phyloP scores from a whole-genome alignment of 1,140 invertebrate genomes.

The Atopsyche davidsoni region DNA sequence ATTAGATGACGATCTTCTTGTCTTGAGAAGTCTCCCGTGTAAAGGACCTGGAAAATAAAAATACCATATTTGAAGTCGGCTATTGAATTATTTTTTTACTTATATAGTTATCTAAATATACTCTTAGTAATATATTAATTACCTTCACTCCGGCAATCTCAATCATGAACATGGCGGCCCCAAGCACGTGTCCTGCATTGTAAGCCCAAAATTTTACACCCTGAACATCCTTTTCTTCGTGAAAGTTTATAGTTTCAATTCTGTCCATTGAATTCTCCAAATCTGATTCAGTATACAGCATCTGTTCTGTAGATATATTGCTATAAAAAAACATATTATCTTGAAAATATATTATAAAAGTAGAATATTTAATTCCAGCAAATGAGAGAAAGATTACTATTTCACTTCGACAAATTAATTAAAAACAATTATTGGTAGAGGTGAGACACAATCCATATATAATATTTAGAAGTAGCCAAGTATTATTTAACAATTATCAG shows the following conservation, averaged over 20 bases:
- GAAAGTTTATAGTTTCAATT: slow-evolving; percentile 98
- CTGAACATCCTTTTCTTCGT: slow-evolving; percentile 96
- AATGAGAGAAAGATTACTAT: no score
- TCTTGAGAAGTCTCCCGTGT: slow-evolving; percentile 97
- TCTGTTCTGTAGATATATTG: slow-evolving; percentile 95
- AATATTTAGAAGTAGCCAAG: no score
- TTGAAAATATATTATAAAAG: no score
- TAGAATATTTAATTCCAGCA: no score
- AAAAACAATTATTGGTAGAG: no score
- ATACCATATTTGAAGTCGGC: background rate
- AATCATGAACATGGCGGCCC: slow-evolving; percentile 99
- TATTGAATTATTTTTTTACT: background rate
- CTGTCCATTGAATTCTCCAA: slow-evolving; percentile 97
- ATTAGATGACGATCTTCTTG: slow-evolving; percentile 99
- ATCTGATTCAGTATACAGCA: slow-evolving; percentile 97
- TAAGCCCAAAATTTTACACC: slow-evolving; percentile 98
- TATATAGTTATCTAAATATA: background rate
- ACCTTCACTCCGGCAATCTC: slow-evolving; percentile 97
- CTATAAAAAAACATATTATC: slow-evolving; percentile 52
- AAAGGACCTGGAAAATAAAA: slow-evolving; percentile 65
- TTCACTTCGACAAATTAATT: no score
- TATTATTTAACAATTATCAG: no score
- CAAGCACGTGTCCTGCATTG: slow-evolving; percentile 97
- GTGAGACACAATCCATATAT: no score
- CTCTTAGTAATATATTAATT: background rate